phyloP scores from a whole-genome alignment of 2,797 vertebrate species.

The Otolemur crassicaudatus region DNA sequence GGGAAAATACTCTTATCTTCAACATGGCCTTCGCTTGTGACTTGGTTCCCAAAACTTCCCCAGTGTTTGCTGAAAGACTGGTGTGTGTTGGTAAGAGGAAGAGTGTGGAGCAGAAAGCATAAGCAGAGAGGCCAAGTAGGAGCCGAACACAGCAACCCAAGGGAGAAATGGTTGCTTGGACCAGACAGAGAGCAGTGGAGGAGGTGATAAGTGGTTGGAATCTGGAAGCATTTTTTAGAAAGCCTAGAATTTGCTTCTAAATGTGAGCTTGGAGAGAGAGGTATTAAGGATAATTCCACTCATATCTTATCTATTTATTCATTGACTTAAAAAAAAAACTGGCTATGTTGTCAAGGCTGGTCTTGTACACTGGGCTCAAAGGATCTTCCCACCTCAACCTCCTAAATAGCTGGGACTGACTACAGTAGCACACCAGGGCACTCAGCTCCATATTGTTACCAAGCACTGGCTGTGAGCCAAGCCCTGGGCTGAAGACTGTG shows the following conservation, averaged over 20 bases:
- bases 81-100: not conserved
- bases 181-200: not conserved
- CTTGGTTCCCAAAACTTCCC: not conserved
- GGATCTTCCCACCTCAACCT: not conserved
- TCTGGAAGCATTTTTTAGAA: not conserved
- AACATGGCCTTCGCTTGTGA: not conserved
- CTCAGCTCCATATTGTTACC: not conserved
- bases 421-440: not conserved
- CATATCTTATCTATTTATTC: not conserved
- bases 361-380: not conserved
- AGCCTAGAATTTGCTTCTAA: constrained; percentile 13
- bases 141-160: not conserved
- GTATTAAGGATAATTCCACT: not conserved
- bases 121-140: not conserved
- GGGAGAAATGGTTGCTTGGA: not conserved
- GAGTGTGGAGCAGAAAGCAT: no score
- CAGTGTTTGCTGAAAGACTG: not conserved
- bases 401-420: not conserved
- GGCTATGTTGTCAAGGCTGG: not conserved
- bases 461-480: not conserved
- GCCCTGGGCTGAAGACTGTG: not conserved
- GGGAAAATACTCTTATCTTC: not conserved
- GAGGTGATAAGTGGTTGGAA: not conserved
- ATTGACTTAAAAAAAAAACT: not conserved
- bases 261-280: not conserved